Conservation (phyloP, 1,140 invertebrate genomes). For the Acyrthosiphon pisum region DNA sequence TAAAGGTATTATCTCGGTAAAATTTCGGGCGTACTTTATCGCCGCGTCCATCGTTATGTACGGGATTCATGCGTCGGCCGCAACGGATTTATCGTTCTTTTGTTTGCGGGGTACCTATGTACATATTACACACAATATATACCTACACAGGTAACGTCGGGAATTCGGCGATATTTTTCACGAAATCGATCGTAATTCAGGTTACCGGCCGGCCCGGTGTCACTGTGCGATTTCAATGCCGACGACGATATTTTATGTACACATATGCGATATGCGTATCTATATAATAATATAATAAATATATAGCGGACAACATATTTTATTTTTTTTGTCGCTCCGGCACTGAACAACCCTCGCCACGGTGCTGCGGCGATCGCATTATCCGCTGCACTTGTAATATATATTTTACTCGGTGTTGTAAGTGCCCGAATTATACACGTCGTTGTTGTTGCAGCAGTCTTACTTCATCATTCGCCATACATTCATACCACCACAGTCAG, state of each 20-base stretch:
- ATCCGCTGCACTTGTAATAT: not conserved
- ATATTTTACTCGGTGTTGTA: not conserved
- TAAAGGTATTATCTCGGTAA: not conserved
- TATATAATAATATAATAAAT: not conserved
- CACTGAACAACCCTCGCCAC: not conserved
- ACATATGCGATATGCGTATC: not conserved
- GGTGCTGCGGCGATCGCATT: not conserved
- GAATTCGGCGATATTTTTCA: slow-evolving; percentile 41
- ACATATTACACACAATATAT: not conserved
- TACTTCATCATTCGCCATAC: not conserved
- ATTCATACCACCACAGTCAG: too few species aligned
- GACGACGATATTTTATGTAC: not conserved
- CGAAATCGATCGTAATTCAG: slow-evolving; percentile 38
- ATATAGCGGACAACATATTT: not conserved
- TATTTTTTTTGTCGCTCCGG: not conserved
- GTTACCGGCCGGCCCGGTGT: slow-evolving; percentile 1
- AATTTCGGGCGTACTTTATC: slow-evolving; percentile 48
- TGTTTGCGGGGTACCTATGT: slow-evolving; percentile 24
- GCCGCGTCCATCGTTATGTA: slow-evolving; percentile 31
- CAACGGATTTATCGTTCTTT: slow-evolving; percentile 51
- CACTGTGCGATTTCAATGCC: slow-evolving; percentile 24
- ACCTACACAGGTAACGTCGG: slow-evolving; percentile 22
- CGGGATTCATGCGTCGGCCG: slow-evolving; percentile 23
- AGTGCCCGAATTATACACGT: not conserved
- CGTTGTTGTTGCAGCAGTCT: too few species aligned